Evolutionary conservation across 1,140 invertebrate genomes (phyloP).

Genomic region (Drosophila jambulina): DNA sequence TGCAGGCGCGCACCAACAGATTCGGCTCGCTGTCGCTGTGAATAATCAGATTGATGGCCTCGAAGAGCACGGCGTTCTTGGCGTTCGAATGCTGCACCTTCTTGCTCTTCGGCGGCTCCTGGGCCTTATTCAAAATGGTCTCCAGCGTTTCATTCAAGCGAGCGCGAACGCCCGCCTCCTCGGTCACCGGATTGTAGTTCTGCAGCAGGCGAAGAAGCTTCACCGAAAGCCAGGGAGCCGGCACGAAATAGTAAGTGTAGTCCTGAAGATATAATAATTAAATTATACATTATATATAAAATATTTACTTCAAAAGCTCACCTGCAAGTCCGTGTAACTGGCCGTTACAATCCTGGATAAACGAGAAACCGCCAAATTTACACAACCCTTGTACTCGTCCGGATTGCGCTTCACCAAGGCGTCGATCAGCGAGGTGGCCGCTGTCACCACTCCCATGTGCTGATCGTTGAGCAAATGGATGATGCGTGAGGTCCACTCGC

Average conservation of each 20-base stretch:
- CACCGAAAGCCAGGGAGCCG: conserved; percentile 99
- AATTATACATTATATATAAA: background rate
- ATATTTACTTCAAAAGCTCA: background rate
- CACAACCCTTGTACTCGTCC: conserved; percentile 99
- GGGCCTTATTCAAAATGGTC: conserved; percentile 99
- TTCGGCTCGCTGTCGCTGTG: conserved; percentile 99
- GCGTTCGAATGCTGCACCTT: conserved; percentile 99
- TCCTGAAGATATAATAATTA: conserved; percentile 86
- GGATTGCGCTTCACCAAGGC: conserved; percentile 99
- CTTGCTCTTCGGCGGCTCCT: conserved; percentile 99
- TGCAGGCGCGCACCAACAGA: conserved; percentile 98
- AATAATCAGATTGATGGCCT: conserved; percentile 99
- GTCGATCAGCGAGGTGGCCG: conserved; percentile 99
- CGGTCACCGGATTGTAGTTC: conserved; percentile 98
- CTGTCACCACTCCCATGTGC: conserved; percentile 99
- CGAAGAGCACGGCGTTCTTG: conserved; percentile 99
- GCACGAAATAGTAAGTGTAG: conserved; percentile 99
- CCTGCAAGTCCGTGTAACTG: conserved; percentile 98
- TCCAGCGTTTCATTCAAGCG: conserved; percentile 99
- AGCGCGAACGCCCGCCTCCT: conserved; percentile 97
- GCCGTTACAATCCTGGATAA: conserved; percentile 98
- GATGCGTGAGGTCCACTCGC: conserved; percentile 99
- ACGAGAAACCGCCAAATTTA: conserved; percentile 98
- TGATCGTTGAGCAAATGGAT: conserved; percentile 99
- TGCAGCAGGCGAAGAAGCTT: conserved; percentile 98